Conservation (phyloP, 1,140 invertebrate genomes). For the Druon quercuslanigerum region DNA sequence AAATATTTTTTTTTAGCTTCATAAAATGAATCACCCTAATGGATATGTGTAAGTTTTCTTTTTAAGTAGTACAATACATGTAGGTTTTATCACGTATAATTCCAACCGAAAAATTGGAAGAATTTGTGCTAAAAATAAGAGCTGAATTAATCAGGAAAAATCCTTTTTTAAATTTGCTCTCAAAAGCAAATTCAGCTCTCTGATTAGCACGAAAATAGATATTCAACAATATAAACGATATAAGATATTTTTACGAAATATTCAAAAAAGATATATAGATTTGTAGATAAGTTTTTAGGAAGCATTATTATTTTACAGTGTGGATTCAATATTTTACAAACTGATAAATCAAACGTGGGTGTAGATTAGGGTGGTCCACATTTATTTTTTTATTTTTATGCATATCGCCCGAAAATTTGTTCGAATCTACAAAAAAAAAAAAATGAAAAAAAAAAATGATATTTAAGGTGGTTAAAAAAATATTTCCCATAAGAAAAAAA, state of each 20-base stretch:
- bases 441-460: no score
- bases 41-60: conserved; percentile 58
- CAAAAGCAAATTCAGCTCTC: no score
- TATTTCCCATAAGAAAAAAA: no score
- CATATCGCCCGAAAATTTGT: no score
- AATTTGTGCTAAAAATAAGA: no score
- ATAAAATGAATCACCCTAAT: background rate
- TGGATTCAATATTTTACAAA: conserved; percentile 11
- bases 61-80: background rate
- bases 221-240: background rate
- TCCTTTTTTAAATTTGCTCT: no score
- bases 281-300: background rate
- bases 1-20: no score
- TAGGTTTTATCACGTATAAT: background rate
- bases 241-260: background rate
- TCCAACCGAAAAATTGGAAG: background rate
- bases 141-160: no score
- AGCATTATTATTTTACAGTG: conserved; percentile 17
- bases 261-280: background rate
- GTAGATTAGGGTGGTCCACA: background rate
- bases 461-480: no score
- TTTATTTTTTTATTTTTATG: no score
- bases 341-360: background rate
- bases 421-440: no score
- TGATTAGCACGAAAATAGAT: no score